Evolutionary conservation across 2,888 invertebrate genomes (phyloP), one percentile per base, ranked within the genome.

Genomic region (Andrena bucephala): DNA sequence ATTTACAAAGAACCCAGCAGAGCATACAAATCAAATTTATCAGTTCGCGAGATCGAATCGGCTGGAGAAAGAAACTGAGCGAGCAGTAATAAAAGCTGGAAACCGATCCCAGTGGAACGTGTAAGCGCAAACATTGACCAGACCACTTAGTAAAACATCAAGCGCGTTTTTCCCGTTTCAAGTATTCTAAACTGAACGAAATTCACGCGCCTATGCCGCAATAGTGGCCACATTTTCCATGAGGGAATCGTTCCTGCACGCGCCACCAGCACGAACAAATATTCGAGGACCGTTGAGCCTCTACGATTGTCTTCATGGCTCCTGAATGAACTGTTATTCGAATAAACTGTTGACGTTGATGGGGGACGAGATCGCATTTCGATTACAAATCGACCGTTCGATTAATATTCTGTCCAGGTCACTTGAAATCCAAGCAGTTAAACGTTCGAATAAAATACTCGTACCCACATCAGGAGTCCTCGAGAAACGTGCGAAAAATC

Each of bases 311-410:
- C 77, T 52, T 57, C 36, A 29, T 16, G 66, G 54, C n/a, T 73
- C 74, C 70, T 72, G 83, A 85, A 84, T 86, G 83, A 85, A 78
- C 82, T 78, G 83, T 86, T 88, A 84, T 87, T 89, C 74, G 83
- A 68, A 62, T 65, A 74, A 87, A 89, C 83, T 87, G 89, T 87
- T 85, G 85, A 87, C 84, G 69, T 75, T 57, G 71, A 57, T 65
- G 52, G 62, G 31, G 54, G 24, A 57, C 42, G 31, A 8, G 75
- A 66, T 77, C 75, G 31, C 72, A 52, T 69, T 75, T 74, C 70
- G 80, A 85, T 84, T 80, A 62, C 71, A 66, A 48, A 62, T 77
- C 70, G 67, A 63, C 50, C 66, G 69, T 20, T 65, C 60, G 75
- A 85, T 81, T 84, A 85, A 77, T 77, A 69, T 66, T 48, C 42